Evolutionary conservation across 2,113 vertebrate genomes (phyloP).

Genomic region (Dipodomys stephensi): DNA sequence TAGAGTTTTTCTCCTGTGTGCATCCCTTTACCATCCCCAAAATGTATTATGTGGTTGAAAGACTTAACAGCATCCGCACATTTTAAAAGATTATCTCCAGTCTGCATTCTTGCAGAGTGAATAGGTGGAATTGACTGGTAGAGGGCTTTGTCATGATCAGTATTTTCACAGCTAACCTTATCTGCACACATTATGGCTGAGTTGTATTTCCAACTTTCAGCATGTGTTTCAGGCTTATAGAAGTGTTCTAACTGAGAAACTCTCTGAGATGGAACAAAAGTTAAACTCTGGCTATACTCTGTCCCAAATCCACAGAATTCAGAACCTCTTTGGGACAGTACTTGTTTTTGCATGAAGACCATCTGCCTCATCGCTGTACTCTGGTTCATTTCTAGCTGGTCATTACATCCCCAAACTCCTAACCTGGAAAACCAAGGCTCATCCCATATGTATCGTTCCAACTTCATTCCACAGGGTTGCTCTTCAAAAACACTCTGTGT

Average conservation of each 20-base stretch:
- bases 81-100: constrained; percentile 67
- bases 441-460: constrained; percentile 70
- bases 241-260: constrained; percentile 72
- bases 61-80: constrained; percentile 73
- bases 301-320: constrained; percentile 64
- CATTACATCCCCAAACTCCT: constrained; percentile 70
- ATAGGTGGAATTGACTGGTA: constrained; percentile 50
- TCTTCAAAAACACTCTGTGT: constrained; percentile 57
- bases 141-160: constrained; percentile 45
- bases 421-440: constrained; percentile 75
- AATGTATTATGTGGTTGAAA: constrained; percentile 74
- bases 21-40: constrained; percentile 73
- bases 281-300: constrained; percentile 62
- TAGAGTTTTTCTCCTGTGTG: constrained; percentile 73
- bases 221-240: constrained; percentile 47
- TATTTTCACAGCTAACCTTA: constrained; percentile 60
- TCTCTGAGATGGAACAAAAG: constrained; percentile 67
- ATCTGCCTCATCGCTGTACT: constrained; percentile 70
- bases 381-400: constrained; percentile 74
- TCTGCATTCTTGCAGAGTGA: constrained; percentile 21
- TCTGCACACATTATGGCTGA: constrained; percentile 76
- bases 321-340: constrained; percentile 66
- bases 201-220: constrained; percentile 69
- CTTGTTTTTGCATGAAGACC: constrained; percentile 77
- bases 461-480: constrained; percentile 53